Evolutionary conservation across 2,888 invertebrate genomes (phyloP), one percentile per base, ranked within the genome.

Genomic region (Cantharis lateralis): DNA sequence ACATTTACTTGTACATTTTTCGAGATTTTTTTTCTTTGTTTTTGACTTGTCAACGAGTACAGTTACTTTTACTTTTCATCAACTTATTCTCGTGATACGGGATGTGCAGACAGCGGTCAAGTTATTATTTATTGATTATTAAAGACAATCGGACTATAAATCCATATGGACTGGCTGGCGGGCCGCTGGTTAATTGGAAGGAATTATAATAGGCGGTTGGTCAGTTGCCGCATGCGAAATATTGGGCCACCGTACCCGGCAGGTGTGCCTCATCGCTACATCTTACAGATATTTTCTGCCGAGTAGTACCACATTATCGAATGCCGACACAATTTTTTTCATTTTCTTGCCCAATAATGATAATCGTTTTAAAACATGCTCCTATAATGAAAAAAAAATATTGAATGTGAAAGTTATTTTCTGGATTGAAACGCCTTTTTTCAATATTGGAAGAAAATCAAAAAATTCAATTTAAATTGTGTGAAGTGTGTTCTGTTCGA

Each of bases 141-240:
- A 78, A 68, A 64, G 80, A 80, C 80, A 80, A 80, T 80, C 80
- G 79, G 74, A 76, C 80, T 72, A 80, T 80, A 80, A 80, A 80
- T 80, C 80, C 79, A 80, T 80, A 80, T 76, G 76, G 80, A 78
- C 78, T 76, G 78, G 79, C 78, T 76, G 78, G 79, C 74, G 74
- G 70, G 76, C 78, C 77, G 77, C 73, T 76, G 78, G 77, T 80
- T 80, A 80, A 80, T 80, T 79, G 80, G 80, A 74, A 79, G 80
- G 80, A 80, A 80, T 79, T 78, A 79, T 80, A 80, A 80, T 80
- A 75, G 79, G 79, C 79, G 79, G 79, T 77, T 74, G 76, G 18
- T 16, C 62, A 32, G 70, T 62, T 73, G 76, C 72, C 70, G 70
- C 70, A 64, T 68, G 70, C 70, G 63, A 48, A n/a, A 76, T 76